A percentile compares a stretch with the other conserved stretches of the same genome.
Conservation (phyloP, 2,888 invertebrate genomes). For the Apotomis capreana region DNA sequence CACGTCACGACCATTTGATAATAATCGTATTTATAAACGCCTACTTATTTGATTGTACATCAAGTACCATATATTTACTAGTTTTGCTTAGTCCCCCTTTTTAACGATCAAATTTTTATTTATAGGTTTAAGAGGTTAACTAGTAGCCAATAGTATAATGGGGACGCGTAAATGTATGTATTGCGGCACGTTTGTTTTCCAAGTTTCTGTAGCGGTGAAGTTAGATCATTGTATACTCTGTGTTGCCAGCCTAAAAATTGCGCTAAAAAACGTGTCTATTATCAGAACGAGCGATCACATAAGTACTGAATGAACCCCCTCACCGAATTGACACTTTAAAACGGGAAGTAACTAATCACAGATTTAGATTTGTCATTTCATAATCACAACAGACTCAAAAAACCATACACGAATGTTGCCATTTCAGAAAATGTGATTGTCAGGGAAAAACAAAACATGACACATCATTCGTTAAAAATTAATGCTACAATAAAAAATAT, state of each 20-base stretch:
- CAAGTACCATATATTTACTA: not conserved
- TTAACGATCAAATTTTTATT: conserved; percentile 9
- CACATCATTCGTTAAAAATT: conserved; percentile 74
- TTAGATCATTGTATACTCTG: conserved; percentile 37
- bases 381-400: conserved; percentile 47
- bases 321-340: conserved; percentile 59
- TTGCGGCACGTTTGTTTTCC: conserved; percentile 16
- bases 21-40: too few relatives aligned
- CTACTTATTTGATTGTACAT: not conserved
- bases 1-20: too few relatives aligned
- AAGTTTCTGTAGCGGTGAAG: not conserved
- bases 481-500: conserved; percentile 73
- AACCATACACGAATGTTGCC: conserved; percentile 62
- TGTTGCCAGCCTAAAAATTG: conserved; percentile 61
- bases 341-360: conserved; percentile 65
- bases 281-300: conserved; percentile 60
- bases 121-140: conserved; percentile 27
- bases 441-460: conserved; percentile 70
- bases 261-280: conserved; percentile 63
- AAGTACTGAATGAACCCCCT: conserved; percentile 70
- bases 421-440: conserved; percentile 53
- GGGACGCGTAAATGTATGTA: conserved; percentile 4
- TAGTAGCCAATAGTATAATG: conserved; percentile 4
- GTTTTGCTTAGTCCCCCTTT: not conserved
- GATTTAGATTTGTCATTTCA: conserved; percentile 51